Percentiles rank a stretch among this genome's conserved stretches.
Conservation (phyloP, 2,797 vertebrate species). For the Vultur gryphus region DNA sequence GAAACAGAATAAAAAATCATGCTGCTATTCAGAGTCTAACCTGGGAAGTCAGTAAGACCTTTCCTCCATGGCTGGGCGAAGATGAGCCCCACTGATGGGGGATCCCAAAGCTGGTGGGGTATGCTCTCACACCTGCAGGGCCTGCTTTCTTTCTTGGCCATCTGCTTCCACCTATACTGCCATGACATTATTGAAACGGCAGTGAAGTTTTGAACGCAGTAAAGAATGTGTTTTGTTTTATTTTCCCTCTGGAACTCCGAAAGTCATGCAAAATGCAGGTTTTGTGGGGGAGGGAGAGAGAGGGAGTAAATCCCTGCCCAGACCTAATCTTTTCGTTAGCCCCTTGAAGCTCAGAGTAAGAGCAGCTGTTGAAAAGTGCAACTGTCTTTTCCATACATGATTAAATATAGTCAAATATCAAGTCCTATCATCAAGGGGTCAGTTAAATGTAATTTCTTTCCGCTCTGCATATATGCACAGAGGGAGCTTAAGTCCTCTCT, state of each 20-base stretch:
- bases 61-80: not conserved
- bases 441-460: slow-evolving; percentile 52
- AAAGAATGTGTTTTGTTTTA: not conserved
- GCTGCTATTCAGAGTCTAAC: not conserved
- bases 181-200: not conserved
- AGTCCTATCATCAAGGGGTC: slow-evolving; percentile 44
- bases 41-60: not conserved
- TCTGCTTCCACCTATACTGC: not conserved
- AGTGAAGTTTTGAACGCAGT: not conserved
- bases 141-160: not conserved
- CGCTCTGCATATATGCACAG: slow-evolving; percentile 15
- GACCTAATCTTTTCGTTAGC: not conserved
- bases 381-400: slow-evolving; percentile 32
- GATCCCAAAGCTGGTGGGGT: not conserved
- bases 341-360: slow-evolving; percentile 11
- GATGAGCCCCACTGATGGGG: not conserved
- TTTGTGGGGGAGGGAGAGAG: not conserved
- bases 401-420: slow-evolving; percentile 26
- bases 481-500: slow-evolving; percentile 19
- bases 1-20: not conserved
- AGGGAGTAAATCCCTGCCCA: not conserved
- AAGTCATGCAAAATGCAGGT: slow-evolving; percentile 12
- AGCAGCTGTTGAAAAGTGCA: slow-evolving; percentile 49
- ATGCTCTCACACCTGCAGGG: not conserved
- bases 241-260: not conserved